Conservation (phyloP, 2,797 vertebrate genomes). For the Onychomys leucogaster region DNA sequence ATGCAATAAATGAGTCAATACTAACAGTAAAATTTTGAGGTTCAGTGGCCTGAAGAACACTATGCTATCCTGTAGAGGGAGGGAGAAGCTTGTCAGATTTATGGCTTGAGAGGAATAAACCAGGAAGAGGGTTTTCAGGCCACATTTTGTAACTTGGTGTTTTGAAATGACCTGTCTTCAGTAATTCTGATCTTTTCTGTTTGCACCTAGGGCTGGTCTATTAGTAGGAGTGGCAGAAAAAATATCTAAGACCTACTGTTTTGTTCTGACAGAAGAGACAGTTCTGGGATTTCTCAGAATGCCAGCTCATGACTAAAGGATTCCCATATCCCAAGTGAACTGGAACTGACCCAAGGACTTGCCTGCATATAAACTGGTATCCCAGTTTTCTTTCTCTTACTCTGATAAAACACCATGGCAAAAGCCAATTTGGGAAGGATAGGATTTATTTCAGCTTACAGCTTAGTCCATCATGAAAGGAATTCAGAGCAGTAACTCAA, state of each 20-base stretch:
- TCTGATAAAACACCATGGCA: background rate
- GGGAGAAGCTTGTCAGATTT: background rate
- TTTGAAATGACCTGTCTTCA: background rate
- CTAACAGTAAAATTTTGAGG: background rate
- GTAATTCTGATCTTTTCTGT: background rate
- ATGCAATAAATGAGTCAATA: background rate
- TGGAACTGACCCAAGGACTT: background rate
- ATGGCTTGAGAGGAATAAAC: background rate
- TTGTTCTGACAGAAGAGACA: slow-evolving; percentile 29
- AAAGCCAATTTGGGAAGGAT: background rate
- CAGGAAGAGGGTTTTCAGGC: background rate
- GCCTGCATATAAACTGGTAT: background rate
- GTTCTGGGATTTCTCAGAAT: slow-evolving; percentile 36
- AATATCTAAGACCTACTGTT: background rate
- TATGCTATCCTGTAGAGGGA: background rate
- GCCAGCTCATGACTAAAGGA: background rate
- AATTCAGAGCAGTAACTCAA: background rate
- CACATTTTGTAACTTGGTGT: background rate
- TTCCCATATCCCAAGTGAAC: background rate
- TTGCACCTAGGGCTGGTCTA: background rate
- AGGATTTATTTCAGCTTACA: background rate
- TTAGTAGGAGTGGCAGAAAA: background rate
- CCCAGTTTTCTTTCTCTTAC: background rate
- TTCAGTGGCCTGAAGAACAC: background rate
- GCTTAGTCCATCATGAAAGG: background rate